Evolutionary conservation across 2,797 vertebrate genomes (phyloP), one percentile per base, ranked within the genome.

Genomic region (Crenichthys baileyi): DNA sequence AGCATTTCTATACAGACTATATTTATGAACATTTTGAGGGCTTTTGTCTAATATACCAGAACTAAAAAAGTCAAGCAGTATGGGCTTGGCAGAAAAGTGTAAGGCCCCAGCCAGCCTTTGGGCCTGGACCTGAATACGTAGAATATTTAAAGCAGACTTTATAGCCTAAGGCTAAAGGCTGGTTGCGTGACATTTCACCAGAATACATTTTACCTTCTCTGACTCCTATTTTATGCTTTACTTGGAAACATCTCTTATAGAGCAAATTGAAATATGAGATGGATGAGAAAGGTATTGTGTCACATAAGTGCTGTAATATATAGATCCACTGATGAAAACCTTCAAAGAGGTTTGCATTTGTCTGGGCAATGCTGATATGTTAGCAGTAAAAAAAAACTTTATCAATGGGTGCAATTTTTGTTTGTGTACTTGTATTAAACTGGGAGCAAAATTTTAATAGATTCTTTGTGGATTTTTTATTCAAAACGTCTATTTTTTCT

Each of bases 131-230:
- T 63, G 26, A 78, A 77, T 5, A 13, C 24, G 50, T 63, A 15
- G 74, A 82, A 85, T 87, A 90, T 86, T 79, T 78, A 87, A 78
- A 72, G 39, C 31, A n/a, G 8, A 63, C 46, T 67, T 26, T 20
- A 50, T 22, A 53, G 76, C 82, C 80, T 36, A 0, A 29, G 78
- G 85, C 63, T 79, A 39, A 65, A 65, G 41, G 73, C 61, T 63
- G 0, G 0, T 72, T 82, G n/a, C 50, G 67, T 85, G 79, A 79
- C 76, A 82, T 78, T 61, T 63, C 65, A 44, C 46, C 46, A 70
- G 56, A 65, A 55, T 68, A 55, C 7, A 41, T 76, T 85, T 74
- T 48, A 63, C 7, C 67, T 75, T 80, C 16, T 29, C 13, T 61
- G 48, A 76, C 15, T 46, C 16, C 65, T 74, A 29, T 73, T 63